Evolutionary conservation across 2,888 invertebrate species (phyloP).

Genomic region (Andrena flavipes): DNA sequence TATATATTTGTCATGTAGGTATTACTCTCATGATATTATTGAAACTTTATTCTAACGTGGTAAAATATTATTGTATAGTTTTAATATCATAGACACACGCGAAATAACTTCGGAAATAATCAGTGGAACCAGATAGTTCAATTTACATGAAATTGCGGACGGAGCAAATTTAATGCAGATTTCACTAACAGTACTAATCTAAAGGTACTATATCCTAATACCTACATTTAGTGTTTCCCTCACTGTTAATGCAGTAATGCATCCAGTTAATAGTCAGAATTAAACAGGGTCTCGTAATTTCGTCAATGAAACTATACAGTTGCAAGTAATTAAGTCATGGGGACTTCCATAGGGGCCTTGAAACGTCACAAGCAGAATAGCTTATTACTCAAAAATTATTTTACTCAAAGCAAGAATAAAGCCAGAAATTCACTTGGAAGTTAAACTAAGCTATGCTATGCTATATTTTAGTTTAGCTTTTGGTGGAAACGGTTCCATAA

Average conservation of each 20-base stretch:
- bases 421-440: too few relatives aligned
- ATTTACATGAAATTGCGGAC: neutral
- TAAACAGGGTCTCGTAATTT: too few relatives aligned
- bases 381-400: too few relatives aligned
- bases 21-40: neutral
- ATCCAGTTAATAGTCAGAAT: too few relatives aligned
- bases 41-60: neutral
- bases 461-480: too few relatives aligned
- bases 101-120: neutral
- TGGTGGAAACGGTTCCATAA: too few relatives aligned
- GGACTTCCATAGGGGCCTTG: too few relatives aligned
- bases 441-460: too few relatives aligned
- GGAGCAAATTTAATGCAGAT: neutral
- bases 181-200: slow-evolving; percentile 20
- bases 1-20: neutral
- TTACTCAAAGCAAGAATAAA: too few relatives aligned
- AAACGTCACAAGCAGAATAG: too few relatives aligned
- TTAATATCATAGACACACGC: neutral
- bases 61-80: neutral
- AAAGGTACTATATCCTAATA: neutral
- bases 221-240: slow-evolving; percentile 3
- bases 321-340: too few relatives aligned
- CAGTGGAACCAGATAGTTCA: neutral
- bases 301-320: too few relatives aligned
- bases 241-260: neutral